Percentiles rank a stretch among this genome's conserved stretches.
These are phyloP conservation scores for Phortica okadai DNA, from an alignment of 2,888 invertebrate species.

Conservation along the genomic window DNA sequence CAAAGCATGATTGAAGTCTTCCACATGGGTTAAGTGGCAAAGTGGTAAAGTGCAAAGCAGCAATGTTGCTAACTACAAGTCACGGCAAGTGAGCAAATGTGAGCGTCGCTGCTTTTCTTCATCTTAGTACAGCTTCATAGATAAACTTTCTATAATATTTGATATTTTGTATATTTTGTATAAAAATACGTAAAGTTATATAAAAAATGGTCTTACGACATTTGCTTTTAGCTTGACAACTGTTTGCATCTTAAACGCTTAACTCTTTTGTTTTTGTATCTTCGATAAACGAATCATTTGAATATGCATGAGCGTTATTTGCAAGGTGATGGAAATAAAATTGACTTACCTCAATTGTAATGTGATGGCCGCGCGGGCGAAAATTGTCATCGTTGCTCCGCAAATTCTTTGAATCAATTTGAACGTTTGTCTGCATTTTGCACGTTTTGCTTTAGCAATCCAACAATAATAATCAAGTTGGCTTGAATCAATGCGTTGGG, in stretches of 20 bases:
- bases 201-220: too few species aligned
- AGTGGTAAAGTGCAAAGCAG: background rate
- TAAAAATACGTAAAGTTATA: too few species aligned
- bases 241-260: too few species aligned
- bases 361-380: conserved; percentile 76
- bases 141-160: too few species aligned
- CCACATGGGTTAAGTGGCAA: background rate
- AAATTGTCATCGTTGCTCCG: conserved; percentile 81
- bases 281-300: background rate
- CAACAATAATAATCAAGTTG: background rate
- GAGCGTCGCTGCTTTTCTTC: too few species aligned
- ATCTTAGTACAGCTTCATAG: too few species aligned
- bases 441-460: conserved; percentile 73
- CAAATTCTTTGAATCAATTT: conserved; percentile 84
- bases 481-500: background rate
- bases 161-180: too few species aligned
- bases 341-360: conserved; percentile 76
- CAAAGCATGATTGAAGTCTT: conserved; percentile 15
- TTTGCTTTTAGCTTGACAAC: too few species aligned
- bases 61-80: too few species aligned
- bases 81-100: too few species aligned
- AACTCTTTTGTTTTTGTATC: background rate
- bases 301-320: background rate
- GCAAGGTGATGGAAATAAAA: background rate
- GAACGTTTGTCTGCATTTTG: conserved; percentile 85